A percentile compares a stretch with the other conserved stretches of the same genome.
Conservation (phyloP, 2,113 vertebrate genomes). For the Nothoprocta pentlandii region DNA sequence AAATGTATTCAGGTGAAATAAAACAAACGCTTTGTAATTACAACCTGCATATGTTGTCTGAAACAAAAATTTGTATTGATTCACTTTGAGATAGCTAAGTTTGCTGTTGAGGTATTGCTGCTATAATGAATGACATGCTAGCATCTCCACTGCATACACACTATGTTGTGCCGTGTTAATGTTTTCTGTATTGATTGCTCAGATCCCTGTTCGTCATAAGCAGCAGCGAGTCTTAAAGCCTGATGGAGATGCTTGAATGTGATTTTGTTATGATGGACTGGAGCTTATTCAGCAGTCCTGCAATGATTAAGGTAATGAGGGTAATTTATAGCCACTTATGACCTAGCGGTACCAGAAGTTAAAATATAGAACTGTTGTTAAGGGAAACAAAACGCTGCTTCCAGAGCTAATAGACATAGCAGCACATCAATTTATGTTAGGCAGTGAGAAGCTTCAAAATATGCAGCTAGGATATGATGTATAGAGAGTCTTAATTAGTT, state of each 20-base stretch:
- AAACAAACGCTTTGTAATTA: background rate
- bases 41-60: constrained; percentile 17
- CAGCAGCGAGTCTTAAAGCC: constrained; percentile 51
- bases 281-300: constrained; percentile 49
- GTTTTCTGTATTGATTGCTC: constrained; percentile 41
- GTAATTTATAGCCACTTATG: constrained; percentile 53
- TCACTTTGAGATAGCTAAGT: background rate
- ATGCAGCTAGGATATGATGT: constrained; percentile 32
- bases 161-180: background rate
- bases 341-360: constrained; percentile 27
- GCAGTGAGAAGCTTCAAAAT: background rate
- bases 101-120: background rate
- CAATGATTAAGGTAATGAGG: constrained; percentile 54
- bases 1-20: background rate
- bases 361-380: constrained; percentile 20
- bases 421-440: constrained; percentile 31
- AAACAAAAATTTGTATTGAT: constrained; percentile 31
- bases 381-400: constrained; percentile 15
- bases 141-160: background rate
- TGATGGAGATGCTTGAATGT: constrained; percentile 46
- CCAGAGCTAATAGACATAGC: constrained; percentile 1
- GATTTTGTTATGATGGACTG: constrained; percentile 50
- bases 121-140: constrained; percentile 1
- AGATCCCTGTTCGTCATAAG: constrained; percentile 1
- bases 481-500: constrained; percentile 46